Evolutionary conservation across 2,797 vertebrate genomes (phyloP), one percentile per base, ranked within the genome.

Genomic region (Sphaeramia orbicularis): DNA sequence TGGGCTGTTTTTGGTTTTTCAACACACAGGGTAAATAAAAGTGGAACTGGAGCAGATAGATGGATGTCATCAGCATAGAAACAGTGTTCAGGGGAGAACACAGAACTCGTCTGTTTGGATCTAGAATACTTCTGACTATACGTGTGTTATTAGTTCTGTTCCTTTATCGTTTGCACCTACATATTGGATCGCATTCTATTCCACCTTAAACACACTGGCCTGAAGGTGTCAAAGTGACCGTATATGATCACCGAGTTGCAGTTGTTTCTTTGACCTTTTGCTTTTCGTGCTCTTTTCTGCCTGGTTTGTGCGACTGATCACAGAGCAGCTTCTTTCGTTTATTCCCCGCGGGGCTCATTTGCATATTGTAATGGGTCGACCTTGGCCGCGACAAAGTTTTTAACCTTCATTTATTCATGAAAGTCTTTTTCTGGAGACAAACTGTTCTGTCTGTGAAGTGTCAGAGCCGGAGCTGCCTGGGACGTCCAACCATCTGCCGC

Each of bases 251-350:
- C 11, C 13, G 36, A 30, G 52, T 18, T 43, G 2, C 27, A 10
- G 7, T 50, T 41, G 37, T 51, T 50, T 21, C 27, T 49, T 50
- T 11, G 58, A 86, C 71, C 68, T 79, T 71, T n/a, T 50, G 16
- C 61, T 45, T 59, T 73, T 10, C 18, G 14, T 35, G 37, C 43
- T 53, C 41, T 48, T 74, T 62, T 51, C 42, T 70, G 59, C 63
- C 56, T 1, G 19, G 21, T 74, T 67, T 66, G 32, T 62, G 62
- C 14, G 58, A 55, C 14, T 16, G 12, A 64, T 69, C 55, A n/a
- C 45, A 52, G 3, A 2, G 41, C 16, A 42, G 3, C 15, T 32
- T 18, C 7, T 30, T 30, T 30, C 30, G 3, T 30, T 55, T 65
- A 45, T 50, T 21, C 1, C 58, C 53, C 55, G 54, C 56, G 35